Conservation (phyloP, 2,113 vertebrate species). For the Hippocampus abdominalis region DNA sequence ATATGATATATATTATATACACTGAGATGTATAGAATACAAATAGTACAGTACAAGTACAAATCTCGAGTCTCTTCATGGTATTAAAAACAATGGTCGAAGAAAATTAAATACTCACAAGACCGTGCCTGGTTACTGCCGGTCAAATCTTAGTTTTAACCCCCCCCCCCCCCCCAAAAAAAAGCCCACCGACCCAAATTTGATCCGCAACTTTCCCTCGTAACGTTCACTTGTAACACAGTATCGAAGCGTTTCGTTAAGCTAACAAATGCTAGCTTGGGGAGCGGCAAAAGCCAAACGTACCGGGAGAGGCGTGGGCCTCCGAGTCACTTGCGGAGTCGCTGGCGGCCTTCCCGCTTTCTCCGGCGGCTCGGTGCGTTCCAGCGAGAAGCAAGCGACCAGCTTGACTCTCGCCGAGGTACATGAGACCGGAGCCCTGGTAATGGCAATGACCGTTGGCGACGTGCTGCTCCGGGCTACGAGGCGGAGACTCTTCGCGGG, state of each 20-base stretch:
- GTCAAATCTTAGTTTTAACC: no score
- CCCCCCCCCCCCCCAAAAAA: no score
- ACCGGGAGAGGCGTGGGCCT: slow-evolving; percentile 63
- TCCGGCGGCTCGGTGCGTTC: slow-evolving; percentile 7
- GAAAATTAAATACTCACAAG: no score
- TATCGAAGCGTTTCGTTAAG: neutral
- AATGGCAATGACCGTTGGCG: slow-evolving; percentile 16
- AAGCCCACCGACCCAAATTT: no score
- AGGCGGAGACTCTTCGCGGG: slow-evolving; percentile 43
- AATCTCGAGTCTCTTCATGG: no score
- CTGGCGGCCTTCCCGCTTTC: slow-evolving; percentile 38
- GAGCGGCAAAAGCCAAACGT: neutral
- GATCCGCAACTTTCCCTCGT: no score
- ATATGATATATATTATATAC: no score
- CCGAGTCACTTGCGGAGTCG: slow-evolving; percentile 60
- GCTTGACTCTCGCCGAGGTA: slow-evolving; percentile 38
- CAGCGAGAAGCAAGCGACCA: slow-evolving; percentile 21
- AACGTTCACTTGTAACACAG: no score
- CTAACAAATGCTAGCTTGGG: neutral
- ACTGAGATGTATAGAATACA: no score
- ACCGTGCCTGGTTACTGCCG: no score
- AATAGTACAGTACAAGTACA: no score
- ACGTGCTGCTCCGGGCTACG: slow-evolving; percentile 34
- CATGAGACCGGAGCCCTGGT: slow-evolving; percentile 34
- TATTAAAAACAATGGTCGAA: no score